These are phyloP conservation scores for Eupithecia abbreviata DNA, from an alignment of 2,888 invertebrate genomes.

Conservation along the genomic window DNA sequence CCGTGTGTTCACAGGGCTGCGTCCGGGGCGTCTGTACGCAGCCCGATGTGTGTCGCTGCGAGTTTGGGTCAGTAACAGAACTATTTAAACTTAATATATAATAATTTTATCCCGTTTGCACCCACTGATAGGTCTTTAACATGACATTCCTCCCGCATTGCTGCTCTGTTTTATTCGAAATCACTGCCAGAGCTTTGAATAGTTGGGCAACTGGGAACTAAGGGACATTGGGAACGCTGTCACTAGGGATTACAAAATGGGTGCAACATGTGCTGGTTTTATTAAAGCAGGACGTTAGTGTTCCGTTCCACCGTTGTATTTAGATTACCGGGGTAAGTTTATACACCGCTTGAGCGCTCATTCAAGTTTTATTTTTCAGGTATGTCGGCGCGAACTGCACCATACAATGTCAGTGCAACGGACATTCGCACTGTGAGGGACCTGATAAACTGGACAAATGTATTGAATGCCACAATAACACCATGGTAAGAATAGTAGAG, in stretches of 20 bases:
- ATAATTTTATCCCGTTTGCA: not conserved
- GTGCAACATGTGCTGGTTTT: no score
- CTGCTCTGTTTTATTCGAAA: no score
- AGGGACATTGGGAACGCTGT: no score
- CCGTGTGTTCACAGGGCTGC: slow-evolving; percentile 93
- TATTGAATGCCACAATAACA: slow-evolving; percentile 94
- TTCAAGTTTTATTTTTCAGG: slow-evolving; percentile 26
- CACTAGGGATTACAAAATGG: no score
- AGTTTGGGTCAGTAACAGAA: slow-evolving; percentile 88
- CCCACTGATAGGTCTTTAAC: not conserved
- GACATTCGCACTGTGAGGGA: slow-evolving; percentile 95
- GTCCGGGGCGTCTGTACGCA: slow-evolving; percentile 92
- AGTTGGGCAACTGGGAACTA: no score
- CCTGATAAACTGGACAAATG: slow-evolving; percentile 93
- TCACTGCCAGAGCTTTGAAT: no score
- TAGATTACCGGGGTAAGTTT: not conserved
- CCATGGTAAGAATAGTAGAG: slow-evolving; percentile 84
- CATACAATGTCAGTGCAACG: slow-evolving; percentile 97
- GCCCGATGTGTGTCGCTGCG: slow-evolving; percentile 93
- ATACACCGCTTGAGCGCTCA: not conserved
- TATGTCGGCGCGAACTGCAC: slow-evolving; percentile 95
- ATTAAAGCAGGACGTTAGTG: not conserved
- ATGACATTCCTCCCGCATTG: no score
- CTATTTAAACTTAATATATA: no score
- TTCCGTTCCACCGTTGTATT: not conserved